Base-by-base conservation (phyloP, 1,140 invertebrate species). In the Diploscapter pachys region DNA sequence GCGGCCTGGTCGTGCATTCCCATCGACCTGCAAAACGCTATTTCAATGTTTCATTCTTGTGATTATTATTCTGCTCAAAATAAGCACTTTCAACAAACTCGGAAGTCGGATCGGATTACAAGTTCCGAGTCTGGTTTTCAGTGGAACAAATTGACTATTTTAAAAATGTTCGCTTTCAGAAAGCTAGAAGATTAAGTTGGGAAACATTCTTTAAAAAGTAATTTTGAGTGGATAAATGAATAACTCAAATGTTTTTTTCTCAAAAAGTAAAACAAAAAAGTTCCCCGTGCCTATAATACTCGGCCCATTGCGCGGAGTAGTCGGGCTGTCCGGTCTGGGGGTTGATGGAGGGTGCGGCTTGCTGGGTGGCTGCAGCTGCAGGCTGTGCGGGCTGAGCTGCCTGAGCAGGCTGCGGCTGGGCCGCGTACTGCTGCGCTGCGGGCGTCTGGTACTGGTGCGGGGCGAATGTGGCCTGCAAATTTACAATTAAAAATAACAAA, bases 231-330 rank as follows among this genome's bases (percentile, higher is more conserved):
- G 92, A 9, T 65, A 68, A 68, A 53, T 57, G 8, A 9, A 68
- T 11, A 68, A 54, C n/a, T 9, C 6, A 53, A 8, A 68, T 53
- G 51, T 11, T 49, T 52, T 31, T 31, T 13, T 48, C 9, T 5
- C n/a, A 8, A 4, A 59, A 51, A 53, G 8, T 11, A 9, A n/a
- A 31, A 68, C n/a, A 68, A 54, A 53, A 6, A 11, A 53, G 51
- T 9, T 5, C 68, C 2, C 52, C 31, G 51, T 59, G 92, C 85
- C 93, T 90, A 86, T 98, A 98, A 88, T 99, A 99, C 83, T 98
- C 95, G 13, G 93, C 93, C 96, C 96, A 99, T 83, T 97, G 95
- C 55, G 92, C 90, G 64, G 92, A 95, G 88, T 98, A 99, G 86
- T 98, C 95, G 9, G 93, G 91, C 84, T 95, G 93, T 4, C 87